Percentiles rank a stretch among this genome's conserved stretches.
These are phyloP conservation scores for Prenolepis imparis DNA, from an alignment of 2,888 invertebrate species.

Conservation along the genomic window DNA sequence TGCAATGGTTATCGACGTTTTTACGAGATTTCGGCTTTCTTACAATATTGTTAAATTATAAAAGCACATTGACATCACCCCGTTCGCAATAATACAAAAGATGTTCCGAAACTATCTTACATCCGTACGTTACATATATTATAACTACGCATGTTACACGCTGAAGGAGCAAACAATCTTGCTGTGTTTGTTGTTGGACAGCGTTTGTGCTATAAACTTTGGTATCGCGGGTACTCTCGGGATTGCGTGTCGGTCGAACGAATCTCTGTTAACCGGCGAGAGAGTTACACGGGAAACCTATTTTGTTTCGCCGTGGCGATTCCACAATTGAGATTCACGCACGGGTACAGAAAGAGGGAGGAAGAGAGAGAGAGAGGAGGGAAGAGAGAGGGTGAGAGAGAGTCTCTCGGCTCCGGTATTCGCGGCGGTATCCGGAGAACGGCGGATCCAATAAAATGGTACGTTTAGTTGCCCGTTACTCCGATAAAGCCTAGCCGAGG, in stretches of 20 bases:
- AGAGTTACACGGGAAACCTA: conserved; percentile 52
- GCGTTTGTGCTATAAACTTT: conserved; percentile 37
- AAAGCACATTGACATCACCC: not conserved
- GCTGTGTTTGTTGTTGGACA: conserved; percentile 37
- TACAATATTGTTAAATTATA: not conserved
- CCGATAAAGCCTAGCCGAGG: conserved; percentile 69
- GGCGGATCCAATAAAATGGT: conserved; percentile 70
- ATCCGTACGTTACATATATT: conserved; percentile 34
- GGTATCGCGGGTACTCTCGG: conserved; percentile 37
- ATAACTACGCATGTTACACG: conserved; percentile 34
- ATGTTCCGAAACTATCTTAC: not conserved
- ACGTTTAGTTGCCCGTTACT: conserved; percentile 72
- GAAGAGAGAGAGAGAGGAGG: not conserved
- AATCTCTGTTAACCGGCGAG: conserved; percentile 40
- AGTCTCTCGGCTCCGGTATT: conserved; percentile 53
- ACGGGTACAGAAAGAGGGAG: conserved; percentile 34
- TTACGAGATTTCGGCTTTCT: not conserved
- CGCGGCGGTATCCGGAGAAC: conserved; percentile 37
- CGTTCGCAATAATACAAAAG: not conserved
- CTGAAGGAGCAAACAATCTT: conserved; percentile 32
- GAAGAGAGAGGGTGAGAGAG: not conserved
- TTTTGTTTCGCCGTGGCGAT: conserved; percentile 54
- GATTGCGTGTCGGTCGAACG: conserved; percentile 51
- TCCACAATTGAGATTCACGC: conserved; percentile 66
- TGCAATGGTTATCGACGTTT: not conserved